Conservation (phyloP, 2,797 vertebrate species). For the Garrulus glandarius region DNA sequence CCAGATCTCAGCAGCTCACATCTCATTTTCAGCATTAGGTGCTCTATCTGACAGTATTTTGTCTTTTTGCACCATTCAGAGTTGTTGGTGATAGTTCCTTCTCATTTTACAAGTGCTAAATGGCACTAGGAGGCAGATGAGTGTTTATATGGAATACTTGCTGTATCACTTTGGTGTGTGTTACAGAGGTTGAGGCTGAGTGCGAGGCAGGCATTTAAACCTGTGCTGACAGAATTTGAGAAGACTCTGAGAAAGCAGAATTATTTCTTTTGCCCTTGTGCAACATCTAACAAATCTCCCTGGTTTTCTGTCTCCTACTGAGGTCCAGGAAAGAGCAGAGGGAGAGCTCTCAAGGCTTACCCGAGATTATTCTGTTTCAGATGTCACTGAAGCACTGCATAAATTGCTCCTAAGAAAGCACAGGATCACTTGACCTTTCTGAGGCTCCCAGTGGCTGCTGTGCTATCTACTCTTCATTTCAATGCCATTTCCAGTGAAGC, state of each 20-base stretch:
- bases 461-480: not conserved
- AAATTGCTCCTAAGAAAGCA: not conserved
- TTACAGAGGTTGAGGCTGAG: not conserved
- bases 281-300: not conserved
- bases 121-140: not conserved
- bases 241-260: not conserved
- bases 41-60: not conserved
- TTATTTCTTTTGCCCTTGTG: not conserved
- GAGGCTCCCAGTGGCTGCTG: not conserved
- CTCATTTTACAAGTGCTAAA: not conserved
- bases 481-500: not conserved
- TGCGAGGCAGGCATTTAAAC: not conserved
- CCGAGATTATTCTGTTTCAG: not conserved
- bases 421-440: conserved; percentile 6
- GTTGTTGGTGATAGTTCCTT: not conserved
- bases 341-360: not conserved
- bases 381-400: not conserved
- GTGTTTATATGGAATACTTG: not conserved
- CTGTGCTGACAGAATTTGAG: not conserved
- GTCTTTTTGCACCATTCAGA: not conserved
- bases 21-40: not conserved
- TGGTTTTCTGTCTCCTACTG: not conserved
- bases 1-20: not conserved
- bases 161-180: not conserved
- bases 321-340: not conserved